Conservation (phyloP, 1,140 invertebrate species). For the Drosophila sucinea region DNA sequence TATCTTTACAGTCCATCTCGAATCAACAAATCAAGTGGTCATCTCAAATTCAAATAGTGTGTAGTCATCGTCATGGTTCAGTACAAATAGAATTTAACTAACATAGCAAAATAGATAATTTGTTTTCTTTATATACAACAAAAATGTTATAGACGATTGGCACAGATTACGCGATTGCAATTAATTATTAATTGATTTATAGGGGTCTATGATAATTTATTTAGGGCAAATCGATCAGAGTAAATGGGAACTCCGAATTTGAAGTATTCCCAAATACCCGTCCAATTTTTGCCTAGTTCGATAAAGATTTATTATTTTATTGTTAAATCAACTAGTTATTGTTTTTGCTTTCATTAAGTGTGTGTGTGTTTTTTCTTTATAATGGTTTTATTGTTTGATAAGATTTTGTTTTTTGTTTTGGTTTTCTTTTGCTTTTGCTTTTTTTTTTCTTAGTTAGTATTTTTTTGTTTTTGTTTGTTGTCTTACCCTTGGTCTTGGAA, state of each 20-base stretch:
- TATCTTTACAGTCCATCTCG: constrained; percentile 21
- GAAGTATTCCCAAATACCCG: background rate
- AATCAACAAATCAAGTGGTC: background rate
- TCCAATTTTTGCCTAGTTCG: constrained; percentile 4
- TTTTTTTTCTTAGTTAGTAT: constrained; percentile 25
- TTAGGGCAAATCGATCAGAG: background rate
- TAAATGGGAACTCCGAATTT: background rate
- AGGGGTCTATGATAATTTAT: too few relatives aligned
- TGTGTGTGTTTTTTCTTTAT: constrained; percentile 20
- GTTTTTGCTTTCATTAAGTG: background rate
- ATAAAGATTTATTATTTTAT: constrained; percentile 16
- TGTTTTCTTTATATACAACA: constrained; percentile 62
- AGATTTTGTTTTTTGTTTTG: constrained; percentile 29
- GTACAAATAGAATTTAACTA: constrained; percentile 40
- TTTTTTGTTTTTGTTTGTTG: constrained; percentile 60
- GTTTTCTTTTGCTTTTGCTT: constrained; percentile 20
- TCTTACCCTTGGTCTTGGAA: constrained; percentile 96
- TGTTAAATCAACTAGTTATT: constrained; percentile 23
- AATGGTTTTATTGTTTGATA: constrained; percentile 22
- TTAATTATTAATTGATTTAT: constrained; percentile 2
- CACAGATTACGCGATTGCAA: constrained; percentile 74
- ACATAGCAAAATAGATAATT: constrained; percentile 61
- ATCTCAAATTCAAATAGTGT: background rate
- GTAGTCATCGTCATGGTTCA: constrained; percentile 25
- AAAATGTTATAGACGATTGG: constrained; percentile 72